Percentiles rank a stretch among this genome's conserved stretches.
Evolutionary conservation across 2,113 vertebrate genomes (phyloP).

Genomic region (Catharus bicknelli): DNA sequence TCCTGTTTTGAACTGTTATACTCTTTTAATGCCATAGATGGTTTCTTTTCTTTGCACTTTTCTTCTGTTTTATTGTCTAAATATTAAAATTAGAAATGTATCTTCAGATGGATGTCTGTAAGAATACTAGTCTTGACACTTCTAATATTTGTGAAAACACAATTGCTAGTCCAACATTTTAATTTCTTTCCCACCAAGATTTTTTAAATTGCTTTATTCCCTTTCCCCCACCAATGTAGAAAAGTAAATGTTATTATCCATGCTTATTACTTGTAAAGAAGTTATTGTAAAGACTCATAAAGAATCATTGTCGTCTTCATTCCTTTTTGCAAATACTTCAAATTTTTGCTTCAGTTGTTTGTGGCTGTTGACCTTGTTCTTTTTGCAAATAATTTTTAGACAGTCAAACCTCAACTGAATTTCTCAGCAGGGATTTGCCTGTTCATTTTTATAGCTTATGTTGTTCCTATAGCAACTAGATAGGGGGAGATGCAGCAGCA

Average conservation of each 20-base stretch:
- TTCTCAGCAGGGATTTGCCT: constrained; percentile 58
- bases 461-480: constrained; percentile 77
- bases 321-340: neutral
- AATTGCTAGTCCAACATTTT: neutral
- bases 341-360: neutral
- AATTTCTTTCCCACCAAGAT: neutral
- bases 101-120: neutral
- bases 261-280: neutral
- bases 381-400: constrained; percentile 23
- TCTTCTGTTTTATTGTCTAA: constrained; percentile 1
- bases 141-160: neutral
- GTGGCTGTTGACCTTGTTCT: constrained; percentile 29
- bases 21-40: constrained; percentile 19
- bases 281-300: neutral
- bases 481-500: constrained; percentile 55
- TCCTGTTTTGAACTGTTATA: constrained; percentile 17
- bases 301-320: neutral
- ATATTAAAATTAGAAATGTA: neutral
- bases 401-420: constrained; percentile 29
- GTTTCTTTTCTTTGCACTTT: constrained; percentile 30
- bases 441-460: constrained; percentile 61
- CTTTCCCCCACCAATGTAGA: neutral
- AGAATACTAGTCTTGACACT: neutral
- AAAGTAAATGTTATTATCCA: neutral
- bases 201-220: neutral